phyloP scores from a whole-genome alignment of 2,113 vertebrate species.

The Marmota flaviventris region DNA sequence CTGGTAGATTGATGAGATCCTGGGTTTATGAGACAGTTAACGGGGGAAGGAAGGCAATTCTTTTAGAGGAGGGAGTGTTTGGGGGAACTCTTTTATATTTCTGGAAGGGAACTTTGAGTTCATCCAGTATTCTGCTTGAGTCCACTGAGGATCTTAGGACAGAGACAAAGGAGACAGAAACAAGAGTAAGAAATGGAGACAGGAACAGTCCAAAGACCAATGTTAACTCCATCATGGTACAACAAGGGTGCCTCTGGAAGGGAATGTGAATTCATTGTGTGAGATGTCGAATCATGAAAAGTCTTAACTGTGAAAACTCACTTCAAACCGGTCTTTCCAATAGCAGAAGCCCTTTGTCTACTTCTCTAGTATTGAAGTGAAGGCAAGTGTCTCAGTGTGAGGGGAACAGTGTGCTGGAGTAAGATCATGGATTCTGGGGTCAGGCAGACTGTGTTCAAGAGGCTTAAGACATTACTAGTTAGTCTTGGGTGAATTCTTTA shows the following conservation, averaged over 20 bases:
- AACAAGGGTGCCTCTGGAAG: not conserved
- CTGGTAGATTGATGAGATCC: not conserved
- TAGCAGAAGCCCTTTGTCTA: not conserved
- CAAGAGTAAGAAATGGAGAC: not conserved
- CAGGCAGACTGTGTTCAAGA: not conserved
- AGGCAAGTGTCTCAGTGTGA: not conserved
- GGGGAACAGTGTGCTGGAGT: not conserved
- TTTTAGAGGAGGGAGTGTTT: not conserved
- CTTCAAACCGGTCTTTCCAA: not conserved
- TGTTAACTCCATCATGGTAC: not conserved
- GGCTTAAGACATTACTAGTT: not conserved
- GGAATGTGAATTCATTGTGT: not conserved
- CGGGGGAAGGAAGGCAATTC: not conserved
- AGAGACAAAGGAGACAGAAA: not conserved
- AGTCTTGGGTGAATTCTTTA: not conserved
- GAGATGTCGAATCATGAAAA: not conserved
- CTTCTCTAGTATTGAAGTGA: not conserved
- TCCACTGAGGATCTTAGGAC: not conserved
- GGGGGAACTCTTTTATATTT: not conserved
- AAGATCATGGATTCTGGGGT: not conserved
- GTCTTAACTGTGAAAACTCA: not conserved
- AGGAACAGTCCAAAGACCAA: not conserved
- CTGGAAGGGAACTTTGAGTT: not conserved
- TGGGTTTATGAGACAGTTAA: not conserved
- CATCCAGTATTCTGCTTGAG: not conserved